Conservation (phyloP, 2,888 invertebrate genomes). For the Blastobasis adustella region DNA sequence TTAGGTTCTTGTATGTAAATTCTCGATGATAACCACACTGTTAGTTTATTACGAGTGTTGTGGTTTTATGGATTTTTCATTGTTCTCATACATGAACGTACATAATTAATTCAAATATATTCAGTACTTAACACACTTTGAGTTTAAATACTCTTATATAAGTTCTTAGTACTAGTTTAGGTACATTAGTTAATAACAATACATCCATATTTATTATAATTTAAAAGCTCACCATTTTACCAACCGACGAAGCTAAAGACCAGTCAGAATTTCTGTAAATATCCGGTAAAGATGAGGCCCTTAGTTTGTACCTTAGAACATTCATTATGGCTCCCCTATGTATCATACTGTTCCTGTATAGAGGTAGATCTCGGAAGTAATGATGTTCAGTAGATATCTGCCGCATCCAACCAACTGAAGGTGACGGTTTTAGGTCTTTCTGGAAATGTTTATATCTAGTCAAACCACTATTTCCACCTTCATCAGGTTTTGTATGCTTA, state of each 20-base stretch:
- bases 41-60: too few species aligned
- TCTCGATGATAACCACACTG: too few species aligned
- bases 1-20: too few species aligned
- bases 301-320: slow-evolving; percentile 84
- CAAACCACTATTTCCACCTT: slow-evolving; percentile 11
- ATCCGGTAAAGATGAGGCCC: slow-evolving; percentile 92
- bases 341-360: slow-evolving; percentile 87
- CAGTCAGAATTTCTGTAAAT: slow-evolving; percentile 90
- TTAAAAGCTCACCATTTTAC: slow-evolving; percentile 78
- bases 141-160: too few species aligned
- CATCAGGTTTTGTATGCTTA: background rate
- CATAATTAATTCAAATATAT: too few species aligned
- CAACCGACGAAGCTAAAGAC: slow-evolving; percentile 77
- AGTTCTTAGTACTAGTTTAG: too few species aligned
- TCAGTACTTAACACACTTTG: too few species aligned
- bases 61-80: too few species aligned
- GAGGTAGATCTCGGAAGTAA: slow-evolving; percentile 79
- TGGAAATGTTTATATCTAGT: slow-evolving; percentile 2
- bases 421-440: slow-evolving; percentile 9
- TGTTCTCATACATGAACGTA: too few species aligned
- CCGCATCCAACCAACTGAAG: slow-evolving; percentile 41
- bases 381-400: slow-evolving; percentile 77
- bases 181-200: too few species aligned
- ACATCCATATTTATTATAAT: too few species aligned
- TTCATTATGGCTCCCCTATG: slow-evolving; percentile 90